Evolutionary conservation across 1,140 invertebrate genomes (phyloP).

Genomic region (Caerostris extrusa): DNA sequence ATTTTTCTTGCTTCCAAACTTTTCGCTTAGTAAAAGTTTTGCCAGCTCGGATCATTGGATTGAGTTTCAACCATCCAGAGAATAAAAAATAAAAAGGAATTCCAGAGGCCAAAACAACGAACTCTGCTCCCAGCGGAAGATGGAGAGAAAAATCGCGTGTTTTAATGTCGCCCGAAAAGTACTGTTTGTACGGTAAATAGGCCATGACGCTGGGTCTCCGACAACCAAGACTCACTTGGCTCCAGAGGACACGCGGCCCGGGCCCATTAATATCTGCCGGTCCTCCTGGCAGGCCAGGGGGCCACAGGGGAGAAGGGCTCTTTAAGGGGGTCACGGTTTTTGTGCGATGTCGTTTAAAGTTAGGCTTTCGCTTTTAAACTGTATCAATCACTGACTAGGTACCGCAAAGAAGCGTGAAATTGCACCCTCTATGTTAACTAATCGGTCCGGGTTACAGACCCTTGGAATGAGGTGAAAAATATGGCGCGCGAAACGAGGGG

Average conservation of each 20-base stretch:
- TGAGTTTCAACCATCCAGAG: constrained; percentile 44
- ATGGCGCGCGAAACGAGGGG: not conserved
- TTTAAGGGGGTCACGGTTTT: constrained; percentile 75
- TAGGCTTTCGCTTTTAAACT: constrained; percentile 74
- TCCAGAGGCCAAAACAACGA: not conserved
- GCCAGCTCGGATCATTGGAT: not conserved
- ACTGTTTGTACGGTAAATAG: constrained; percentile 69
- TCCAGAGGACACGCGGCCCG: not conserved
- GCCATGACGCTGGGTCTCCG: constrained; percentile 63
- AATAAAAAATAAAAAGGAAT: not conserved
- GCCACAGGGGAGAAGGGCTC: constrained; percentile 35
- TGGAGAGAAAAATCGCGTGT: constrained; percentile 43
- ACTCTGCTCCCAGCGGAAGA: not conserved
- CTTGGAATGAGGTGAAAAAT: constrained; percentile 25
- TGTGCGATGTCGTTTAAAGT: constrained; percentile 76
- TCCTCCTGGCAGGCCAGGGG: constrained; percentile 34
- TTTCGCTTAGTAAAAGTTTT: not conserved
- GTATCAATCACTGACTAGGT: constrained; percentile 76
- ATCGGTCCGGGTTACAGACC: constrained; percentile 41
- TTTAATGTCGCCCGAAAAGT: constrained; percentile 38
- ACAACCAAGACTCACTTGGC: constrained; percentile 72
- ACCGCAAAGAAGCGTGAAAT: constrained; percentile 76
- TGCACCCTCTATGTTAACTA: constrained; percentile 74
- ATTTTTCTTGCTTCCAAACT: not conserved
- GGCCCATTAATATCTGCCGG: constrained; percentile 76